Evolutionary conservation across 2,113 vertebrate genomes (phyloP), one percentile per base, ranked within the genome.

Genomic region (Smithornis capensis): DNA sequence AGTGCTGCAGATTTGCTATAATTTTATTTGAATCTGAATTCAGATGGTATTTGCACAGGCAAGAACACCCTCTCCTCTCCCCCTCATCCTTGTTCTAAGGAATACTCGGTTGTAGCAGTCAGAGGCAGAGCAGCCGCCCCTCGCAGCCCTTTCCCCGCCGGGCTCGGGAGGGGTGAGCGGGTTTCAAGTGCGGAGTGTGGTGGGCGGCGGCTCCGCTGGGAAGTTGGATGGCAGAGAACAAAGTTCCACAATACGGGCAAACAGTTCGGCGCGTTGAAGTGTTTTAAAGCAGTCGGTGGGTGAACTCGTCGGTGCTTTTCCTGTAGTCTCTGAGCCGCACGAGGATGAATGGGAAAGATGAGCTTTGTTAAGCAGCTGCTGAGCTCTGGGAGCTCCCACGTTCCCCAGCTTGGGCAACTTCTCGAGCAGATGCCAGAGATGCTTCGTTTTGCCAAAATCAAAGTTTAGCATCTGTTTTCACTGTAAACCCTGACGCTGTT

Each of bases 11-110:
- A 83, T 87, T 95, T 90, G 79, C 77, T 52, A 2, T 83, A 24
- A 31, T 78, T 96, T 90, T 79, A 62, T 86, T 91, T 78, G 55
- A 81, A 83, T 92, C 75, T 71, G 89, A 93, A 92, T 73, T 71
- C 64, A 40, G 71, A 29, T 56, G 55, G 19, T 79, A 38, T 95
- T 95, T 94, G 89, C 74, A 17, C 25, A 68, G 76, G 60, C 55
- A 84, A 60, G 42, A 60, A 38, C 19, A 69, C 53, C 19, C 19
- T n/a, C 49, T 57, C 57, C 42, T 85, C 68, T 87, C 74, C 42
- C 47, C 19, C 33, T 75, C 5, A 0, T 38, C 92, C 86, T 83
- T 93, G 69, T 86, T 92, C 86, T 77, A 4, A 88, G 82, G 87
- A 74, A 44, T 31, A 12, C 73, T 59, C 15, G 6, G 37, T 35